Evolutionary conservation across 2,113 vertebrate genomes (phyloP).

Genomic region (Formicarius rufipectus): DNA sequence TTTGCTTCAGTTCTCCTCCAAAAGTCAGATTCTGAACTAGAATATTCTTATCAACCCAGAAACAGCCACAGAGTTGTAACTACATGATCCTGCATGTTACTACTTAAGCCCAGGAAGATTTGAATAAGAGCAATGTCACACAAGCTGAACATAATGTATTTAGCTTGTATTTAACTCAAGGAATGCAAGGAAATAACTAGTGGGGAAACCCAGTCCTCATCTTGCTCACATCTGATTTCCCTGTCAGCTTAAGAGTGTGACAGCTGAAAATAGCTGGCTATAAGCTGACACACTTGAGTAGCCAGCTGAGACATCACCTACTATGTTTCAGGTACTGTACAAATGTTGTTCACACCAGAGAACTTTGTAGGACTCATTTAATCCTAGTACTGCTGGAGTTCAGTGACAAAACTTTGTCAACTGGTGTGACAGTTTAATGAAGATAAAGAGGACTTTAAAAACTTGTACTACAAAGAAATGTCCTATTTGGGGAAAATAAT

Average conservation of each 20-base stretch:
- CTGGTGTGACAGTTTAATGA: slow-evolving; percentile 64
- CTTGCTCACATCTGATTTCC: not conserved
- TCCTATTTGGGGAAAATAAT: slow-evolving; percentile 48
- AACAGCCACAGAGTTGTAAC: not conserved
- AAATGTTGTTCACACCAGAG: slow-evolving; percentile 22
- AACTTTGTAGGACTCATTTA: slow-evolving; percentile 26
- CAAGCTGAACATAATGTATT: not conserved
- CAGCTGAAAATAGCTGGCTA: not conserved
- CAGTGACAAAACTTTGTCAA: slow-evolving; percentile 53
- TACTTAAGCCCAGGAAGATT: not conserved
- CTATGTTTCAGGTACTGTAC: not conserved
- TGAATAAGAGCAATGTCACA: not conserved
- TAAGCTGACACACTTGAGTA: not conserved
- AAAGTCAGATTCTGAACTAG: not conserved
- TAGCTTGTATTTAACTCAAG: not conserved
- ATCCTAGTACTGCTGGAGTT: not conserved
- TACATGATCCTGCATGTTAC: not conserved
- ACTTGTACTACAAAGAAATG: not conserved
- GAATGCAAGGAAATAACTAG: not conserved
- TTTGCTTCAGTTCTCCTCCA: not conserved
- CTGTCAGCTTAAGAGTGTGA: not conserved
- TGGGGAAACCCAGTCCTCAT: not conserved
- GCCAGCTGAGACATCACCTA: not conserved
- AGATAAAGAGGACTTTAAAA: slow-evolving; percentile 67
- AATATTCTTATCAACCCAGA: not conserved